These are phyloP conservation scores for Typhlichthys eigenmanni DNA, from an alignment of 2,797 vertebrate species.

Conservation along the genomic window DNA sequence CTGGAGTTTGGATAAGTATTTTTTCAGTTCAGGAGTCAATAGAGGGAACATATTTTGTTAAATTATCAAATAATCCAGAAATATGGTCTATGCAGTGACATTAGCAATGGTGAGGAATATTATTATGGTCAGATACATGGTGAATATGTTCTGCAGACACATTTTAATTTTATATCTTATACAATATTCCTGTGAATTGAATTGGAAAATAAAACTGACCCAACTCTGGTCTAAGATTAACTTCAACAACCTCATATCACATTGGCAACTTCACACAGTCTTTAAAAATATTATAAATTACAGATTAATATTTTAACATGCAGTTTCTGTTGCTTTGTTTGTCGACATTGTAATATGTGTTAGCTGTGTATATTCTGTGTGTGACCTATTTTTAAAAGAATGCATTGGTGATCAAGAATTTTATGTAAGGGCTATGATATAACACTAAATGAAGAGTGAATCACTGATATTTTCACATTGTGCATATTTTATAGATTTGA, in stretches of 20 bases:
- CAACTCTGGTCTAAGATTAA: constrained; percentile 35
- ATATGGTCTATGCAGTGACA: neutral
- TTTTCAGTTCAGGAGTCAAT: constrained; percentile 20
- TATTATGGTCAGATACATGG: neutral
- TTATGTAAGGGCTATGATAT: constrained; percentile 71
- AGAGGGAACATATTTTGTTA: neutral
- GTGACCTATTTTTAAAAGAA: constrained; percentile 61
- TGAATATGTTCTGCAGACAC: no score
- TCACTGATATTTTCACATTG: constrained; percentile 74
- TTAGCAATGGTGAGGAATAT: neutral
- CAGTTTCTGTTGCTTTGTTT: constrained; percentile 53
- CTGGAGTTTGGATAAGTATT: constrained; percentile 31
- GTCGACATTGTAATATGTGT: constrained; percentile 56
- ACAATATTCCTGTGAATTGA: constrained; percentile 41
- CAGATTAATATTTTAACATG: constrained; percentile 70
- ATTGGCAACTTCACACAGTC: constrained; percentile 58
- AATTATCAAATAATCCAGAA: neutral
- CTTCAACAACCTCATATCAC: constrained; percentile 60
- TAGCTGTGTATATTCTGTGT: constrained; percentile 52
- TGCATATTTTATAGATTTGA: constrained; percentile 84
- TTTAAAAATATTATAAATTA: constrained; percentile 55
- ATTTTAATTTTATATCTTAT: no score
- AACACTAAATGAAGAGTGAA: constrained; percentile 49
- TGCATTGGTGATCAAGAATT: constrained; percentile 44
- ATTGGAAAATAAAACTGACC: constrained; percentile 20